These are phyloP conservation scores for Brachyalestes nurse DNA, from an alignment of 2,797 vertebrate genomes.

Conservation along the genomic window DNA sequence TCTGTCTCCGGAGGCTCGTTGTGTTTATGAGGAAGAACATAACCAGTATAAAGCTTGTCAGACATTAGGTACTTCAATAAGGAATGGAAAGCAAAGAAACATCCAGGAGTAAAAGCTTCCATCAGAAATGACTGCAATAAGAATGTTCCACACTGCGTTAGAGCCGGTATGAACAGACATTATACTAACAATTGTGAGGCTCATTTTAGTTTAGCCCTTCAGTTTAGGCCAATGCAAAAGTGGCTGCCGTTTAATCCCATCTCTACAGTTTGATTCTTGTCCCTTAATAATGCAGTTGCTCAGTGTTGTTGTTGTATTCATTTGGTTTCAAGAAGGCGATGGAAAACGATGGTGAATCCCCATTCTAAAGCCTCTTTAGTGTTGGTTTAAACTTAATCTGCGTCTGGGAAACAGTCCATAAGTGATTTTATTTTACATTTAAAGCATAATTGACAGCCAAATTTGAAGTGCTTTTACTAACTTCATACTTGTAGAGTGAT, in stretches of 20 bases:
- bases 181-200: too few relatives aligned
- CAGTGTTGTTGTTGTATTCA: too few relatives aligned
- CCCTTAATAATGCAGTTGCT: too few relatives aligned
- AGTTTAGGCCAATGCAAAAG: too few relatives aligned
- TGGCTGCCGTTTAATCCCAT: too few relatives aligned
- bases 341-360: neutral
- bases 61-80: neutral
- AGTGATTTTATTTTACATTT: too few relatives aligned
- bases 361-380: too few relatives aligned
- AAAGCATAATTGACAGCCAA: neutral
- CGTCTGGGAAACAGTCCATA: neutral
- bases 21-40: constrained; percentile 5
- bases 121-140: neutral
- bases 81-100: neutral
- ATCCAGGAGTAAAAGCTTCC: neutral
- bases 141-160: neutral
- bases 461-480: neutral
- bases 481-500: neutral
- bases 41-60: constrained; percentile 1
- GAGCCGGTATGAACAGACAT: neutral
- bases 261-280: too few relatives aligned
- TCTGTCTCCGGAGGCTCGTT: constrained; percentile 7
- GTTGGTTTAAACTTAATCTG: neutral
- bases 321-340: too few relatives aligned
- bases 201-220: too few relatives aligned